phyloP scores from a whole-genome alignment of 1,140 invertebrate genomes.

The Limonius californicus region DNA sequence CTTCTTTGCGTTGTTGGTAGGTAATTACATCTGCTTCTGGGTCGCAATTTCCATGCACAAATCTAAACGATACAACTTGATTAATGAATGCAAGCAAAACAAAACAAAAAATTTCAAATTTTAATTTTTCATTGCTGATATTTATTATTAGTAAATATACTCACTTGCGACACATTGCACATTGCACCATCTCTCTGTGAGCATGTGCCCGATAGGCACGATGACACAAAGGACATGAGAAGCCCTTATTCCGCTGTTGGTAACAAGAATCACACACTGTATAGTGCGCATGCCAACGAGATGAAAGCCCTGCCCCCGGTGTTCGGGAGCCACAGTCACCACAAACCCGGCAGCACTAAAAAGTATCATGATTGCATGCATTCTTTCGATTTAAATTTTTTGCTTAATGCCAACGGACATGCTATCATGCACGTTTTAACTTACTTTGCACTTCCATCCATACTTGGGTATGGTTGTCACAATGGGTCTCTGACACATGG shows the following conservation, averaged over 20 bases:
- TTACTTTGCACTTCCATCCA: conserved; percentile 93
- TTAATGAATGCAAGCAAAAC: too few relatives aligned
- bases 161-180: conserved; percentile 83
- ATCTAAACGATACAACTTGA: too few relatives aligned
- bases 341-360: conserved; percentile 86
- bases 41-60: conserved; percentile 92
- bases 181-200: conserved; percentile 92
- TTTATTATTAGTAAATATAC: too few relatives aligned
- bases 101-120: too few relatives aligned
- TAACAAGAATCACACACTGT: conserved; percentile 97
- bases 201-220: conserved; percentile 90
- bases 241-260: conserved; percentile 94
- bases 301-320: conserved; percentile 88
- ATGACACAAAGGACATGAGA: conserved; percentile 91
- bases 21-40: conserved; percentile 75
- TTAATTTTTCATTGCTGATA: too few relatives aligned
- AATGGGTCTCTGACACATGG: conserved; percentile 82
- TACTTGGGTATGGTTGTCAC: conserved; percentile 93
- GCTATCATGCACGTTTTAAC: too few relatives aligned
- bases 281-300: conserved; percentile 95
- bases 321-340: conserved; percentile 93
- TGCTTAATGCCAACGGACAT: too few relatives aligned
- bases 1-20: conserved; percentile 75
- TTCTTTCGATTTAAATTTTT: too few relatives aligned
- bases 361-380: too few relatives aligned